Evolutionary conservation across 2,113 vertebrate genomes (phyloP), one percentile per base, ranked within the genome.

Genomic region (Potamarius usumacintae): DNA sequence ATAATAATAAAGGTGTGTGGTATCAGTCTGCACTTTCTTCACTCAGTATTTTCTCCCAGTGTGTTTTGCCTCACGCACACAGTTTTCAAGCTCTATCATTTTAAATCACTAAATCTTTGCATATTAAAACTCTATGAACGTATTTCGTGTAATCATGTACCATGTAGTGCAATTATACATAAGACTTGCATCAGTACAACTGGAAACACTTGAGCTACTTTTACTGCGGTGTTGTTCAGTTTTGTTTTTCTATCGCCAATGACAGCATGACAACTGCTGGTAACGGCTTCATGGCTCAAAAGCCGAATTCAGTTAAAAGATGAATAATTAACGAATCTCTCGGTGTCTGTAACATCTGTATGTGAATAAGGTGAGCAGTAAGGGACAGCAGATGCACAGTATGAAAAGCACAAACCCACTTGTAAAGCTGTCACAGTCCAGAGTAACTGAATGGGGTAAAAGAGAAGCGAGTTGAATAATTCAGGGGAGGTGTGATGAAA

Each of bases 381-480:
- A 27, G 55, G 27, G 55, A 25, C 17, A 58, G 48, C 84, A 85
- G 71, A 62, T 85, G 84, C 5, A n/a, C 42, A 76, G 84, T 63
- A 18, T 22, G 9, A 63, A 78, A 77, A 48, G 55, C 57, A 7
- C 18, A 55, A 50, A 48, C 20, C 42, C 15, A 58, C 34, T 53
- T 53, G 72, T 48, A 78, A 77, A 85, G 42, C 53, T 27, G 77
- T 72, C 72, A 60, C 30, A 53, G 18, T 87, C 50, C 71, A 82
- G 62, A 81, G 48, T 25, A 76, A 67, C 10, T 85, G 79, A 79
- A 86, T 50, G 60, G 60, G 9, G 15, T 55, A 27, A 53, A 86
- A 30, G 34, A 65, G 55, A 76, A 22, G 42, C 14, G 72, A 77
- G 74, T 65, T 86, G 57, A 87, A 89, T 89, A 82, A 89, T 89